These are phyloP conservation scores for Tyrannus savana DNA, from an alignment of 2,113 vertebrate genomes.

Conservation along the genomic window DNA sequence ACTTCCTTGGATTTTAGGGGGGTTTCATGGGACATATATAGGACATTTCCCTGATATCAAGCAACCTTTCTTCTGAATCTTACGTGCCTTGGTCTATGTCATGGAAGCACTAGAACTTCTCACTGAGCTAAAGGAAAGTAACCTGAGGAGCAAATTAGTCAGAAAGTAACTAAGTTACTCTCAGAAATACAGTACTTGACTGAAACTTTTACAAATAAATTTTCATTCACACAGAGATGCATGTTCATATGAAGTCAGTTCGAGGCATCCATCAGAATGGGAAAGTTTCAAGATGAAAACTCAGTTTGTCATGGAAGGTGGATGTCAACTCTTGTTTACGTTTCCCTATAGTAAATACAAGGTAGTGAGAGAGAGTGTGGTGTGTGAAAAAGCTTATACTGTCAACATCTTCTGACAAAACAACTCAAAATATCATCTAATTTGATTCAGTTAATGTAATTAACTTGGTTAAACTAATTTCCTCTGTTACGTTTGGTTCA, in stretches of 20 bases:
- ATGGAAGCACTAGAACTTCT: not conserved
- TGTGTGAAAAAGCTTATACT: not conserved
- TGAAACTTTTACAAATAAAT: not conserved
- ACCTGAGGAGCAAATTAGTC: not conserved
- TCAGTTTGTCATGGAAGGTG: not conserved
- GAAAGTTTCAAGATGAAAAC: not conserved
- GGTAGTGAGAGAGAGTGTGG: not conserved
- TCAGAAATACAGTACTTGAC: not conserved
- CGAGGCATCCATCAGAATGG: not conserved
- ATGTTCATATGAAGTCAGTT: not conserved
- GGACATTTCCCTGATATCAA: not conserved
- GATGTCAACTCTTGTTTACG: not conserved
- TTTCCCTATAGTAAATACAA: not conserved
- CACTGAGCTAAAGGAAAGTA: not conserved
- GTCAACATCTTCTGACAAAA: not conserved
- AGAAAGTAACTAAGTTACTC: not conserved
- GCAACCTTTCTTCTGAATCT: not conserved
- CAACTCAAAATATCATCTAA: not conserved
- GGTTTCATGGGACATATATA: fast-evolving
- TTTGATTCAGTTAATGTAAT: not conserved
- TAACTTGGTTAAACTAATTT: not conserved
- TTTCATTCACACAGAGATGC: not conserved
- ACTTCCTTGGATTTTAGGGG: not conserved
- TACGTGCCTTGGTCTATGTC: not conserved
- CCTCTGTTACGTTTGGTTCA: not conserved